Evolutionary conservation across 1,140 invertebrate genomes (phyloP), one percentile per base, ranked within the genome.

Genomic region (Teleopsis dalmanni): DNA sequence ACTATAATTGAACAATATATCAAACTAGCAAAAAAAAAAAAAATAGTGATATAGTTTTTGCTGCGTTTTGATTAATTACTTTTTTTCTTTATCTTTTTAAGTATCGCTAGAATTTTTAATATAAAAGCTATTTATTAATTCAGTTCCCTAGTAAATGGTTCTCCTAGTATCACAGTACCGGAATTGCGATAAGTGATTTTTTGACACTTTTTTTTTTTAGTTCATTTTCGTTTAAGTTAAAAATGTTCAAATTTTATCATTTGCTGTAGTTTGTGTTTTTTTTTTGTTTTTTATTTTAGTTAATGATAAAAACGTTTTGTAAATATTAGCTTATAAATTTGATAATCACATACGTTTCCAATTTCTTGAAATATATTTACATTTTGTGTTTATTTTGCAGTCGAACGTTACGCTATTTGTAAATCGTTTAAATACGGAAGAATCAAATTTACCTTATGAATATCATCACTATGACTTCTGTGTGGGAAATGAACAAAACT

Each of bases 391-490:
- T 34, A 34, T 14, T 22, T 51, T 46, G 5, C 77, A 97, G 93
- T 81, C 81, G 50, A 80, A 88, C 54, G 82, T 98, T 36, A 77
- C 79, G 23, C 70, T 98, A 7, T 98, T 84, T 73, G 95, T 99
- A 1, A 99, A 99, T 72, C 81, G 95, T 56, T 74, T 99, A 7
- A 97, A 98, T 71, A 94, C 92, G 8, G 87, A 96, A 65, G 91
- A 98, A 73, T 92, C 90, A 14, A 87, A 96, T 4, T 91, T 99
- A 63, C 95, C 95, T 4, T 99, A 94, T 77, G 95, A 99, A 75
- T 99, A 98, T 72, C 83, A 90, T 69, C 85, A 93, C 58, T 98
- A 98, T 75, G 95, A 98, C 70, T 98, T 99, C 63, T 99, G 96
- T 74, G 63, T 76, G 4, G 73, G 74, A 42, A 78, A 82, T 59